Evolutionary conservation across 2,797 vertebrate genomes (phyloP), one percentile per base, ranked within the genome.

Genomic region (Sebastes trivittatus): DNA sequence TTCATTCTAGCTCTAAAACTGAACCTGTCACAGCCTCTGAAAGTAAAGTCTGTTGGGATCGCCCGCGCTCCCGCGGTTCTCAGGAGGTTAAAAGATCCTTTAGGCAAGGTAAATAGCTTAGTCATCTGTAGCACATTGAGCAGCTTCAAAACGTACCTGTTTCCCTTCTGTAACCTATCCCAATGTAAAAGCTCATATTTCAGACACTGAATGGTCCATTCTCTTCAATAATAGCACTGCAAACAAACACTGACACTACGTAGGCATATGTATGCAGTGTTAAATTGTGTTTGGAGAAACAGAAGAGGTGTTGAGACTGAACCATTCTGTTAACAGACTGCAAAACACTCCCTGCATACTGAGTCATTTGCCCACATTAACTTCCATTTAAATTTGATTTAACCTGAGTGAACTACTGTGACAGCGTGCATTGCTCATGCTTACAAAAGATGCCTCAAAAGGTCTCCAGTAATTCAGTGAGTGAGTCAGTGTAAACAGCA

Each of bases 381-480:
- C 36, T 60, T 52, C 18, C 22, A 54, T 42, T 75, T 34, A 60
- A 58, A 70, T 80, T 25, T 56, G 36, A 76, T 78, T 82, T 32
- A 58, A 64, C 23, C 70, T 46, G 46, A 83, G 56, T 76, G 64
- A 79, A 66, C 54, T 38, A 55, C 29, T 63, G 46, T 32, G 61
- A 88, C 66, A 73, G 63, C 56, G 34, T 59, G 27, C 63, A 80
- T 68, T 69, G 72, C 60, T 65, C 69, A 75, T 2, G 10, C 61
- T 85, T 74, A 79, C 38, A 72, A 77, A 83, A 72, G 34, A 63
- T 54, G 11, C 13, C 2, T 9, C 16, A 23, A 59, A 34, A 54
- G 20, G 65, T 64, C 34, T 67, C 68, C 9, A 46, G 61, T 38
- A 27, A 73, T 70, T 67, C 2, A 4, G 20, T 22, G 18, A 75